Evolutionary conservation across 2,888 invertebrate genomes (phyloP).

Genomic region (Calliopum simillimum): DNA sequence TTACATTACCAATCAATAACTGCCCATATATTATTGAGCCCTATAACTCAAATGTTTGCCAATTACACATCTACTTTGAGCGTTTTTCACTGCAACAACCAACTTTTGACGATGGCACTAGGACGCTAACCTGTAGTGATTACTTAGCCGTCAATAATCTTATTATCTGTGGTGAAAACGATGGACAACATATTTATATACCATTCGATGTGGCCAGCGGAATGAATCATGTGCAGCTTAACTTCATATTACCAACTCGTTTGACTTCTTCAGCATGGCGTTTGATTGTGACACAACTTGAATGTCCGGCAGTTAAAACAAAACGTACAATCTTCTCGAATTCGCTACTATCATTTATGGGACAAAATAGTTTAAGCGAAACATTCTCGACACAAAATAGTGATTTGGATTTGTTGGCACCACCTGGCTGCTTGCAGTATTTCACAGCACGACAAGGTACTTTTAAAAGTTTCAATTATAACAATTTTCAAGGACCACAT

Average conservation of each 20-base stretch:
- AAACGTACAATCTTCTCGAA: constrained; percentile 36
- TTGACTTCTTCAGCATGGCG: constrained; percentile 68
- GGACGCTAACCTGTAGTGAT: constrained; percentile 55
- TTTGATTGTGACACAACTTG: constrained; percentile 73
- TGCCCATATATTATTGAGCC: constrained; percentile 62
- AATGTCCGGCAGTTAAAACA: constrained; percentile 65
- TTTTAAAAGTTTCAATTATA: constrained; percentile 74
- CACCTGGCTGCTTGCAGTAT: constrained; percentile 77
- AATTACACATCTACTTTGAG: constrained; percentile 62
- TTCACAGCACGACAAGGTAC: constrained; percentile 71
- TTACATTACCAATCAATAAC: constrained; percentile 36
- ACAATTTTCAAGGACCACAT: constrained; percentile 70
- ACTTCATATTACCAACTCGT: constrained; percentile 67
- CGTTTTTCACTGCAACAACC: constrained; percentile 57
- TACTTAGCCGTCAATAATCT: constrained; percentile 55
- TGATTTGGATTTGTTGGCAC: constrained; percentile 68
- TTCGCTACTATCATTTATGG: constrained; percentile 32
- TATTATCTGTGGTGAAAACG: constrained; percentile 73
- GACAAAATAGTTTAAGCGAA: constrained; percentile 41
- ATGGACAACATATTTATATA: constrained; percentile 71
- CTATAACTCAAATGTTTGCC: constrained; percentile 60
- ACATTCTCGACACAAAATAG: constrained; percentile 55
- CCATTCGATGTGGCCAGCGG: constrained; percentile 64
- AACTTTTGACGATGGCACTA: constrained; percentile 9
- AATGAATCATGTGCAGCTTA: constrained; percentile 65